phyloP scores from a whole-genome alignment of 2,797 vertebrate species.

The Schizothorax lantsangensis region DNA sequence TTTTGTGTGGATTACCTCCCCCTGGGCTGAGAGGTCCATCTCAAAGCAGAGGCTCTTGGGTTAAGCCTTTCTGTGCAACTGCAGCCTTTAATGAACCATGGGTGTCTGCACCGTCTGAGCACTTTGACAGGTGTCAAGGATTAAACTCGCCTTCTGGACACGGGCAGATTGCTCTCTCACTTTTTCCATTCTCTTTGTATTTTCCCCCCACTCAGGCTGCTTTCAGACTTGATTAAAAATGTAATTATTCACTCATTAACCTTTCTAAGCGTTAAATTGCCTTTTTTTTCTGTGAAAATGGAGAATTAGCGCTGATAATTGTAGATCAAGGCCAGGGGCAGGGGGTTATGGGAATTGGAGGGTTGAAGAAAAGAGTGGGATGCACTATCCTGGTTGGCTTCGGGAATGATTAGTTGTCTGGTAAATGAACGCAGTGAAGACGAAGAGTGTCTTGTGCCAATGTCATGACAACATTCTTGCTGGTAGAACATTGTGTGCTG shows the following conservation, averaged over 20 bases:
- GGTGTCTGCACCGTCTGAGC: slow-evolving; percentile 38
- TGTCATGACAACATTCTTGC: not conserved
- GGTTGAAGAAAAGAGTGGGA: not conserved
- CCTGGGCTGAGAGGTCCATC: slow-evolving; percentile 27
- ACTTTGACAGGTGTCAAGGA: slow-evolving; percentile 57
- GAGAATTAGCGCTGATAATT: slow-evolving; percentile 71
- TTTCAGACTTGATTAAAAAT: slow-evolving; percentile 72
- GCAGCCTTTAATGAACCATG: slow-evolving; percentile 48
- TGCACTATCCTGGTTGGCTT: not conserved
- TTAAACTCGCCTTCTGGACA: slow-evolving; percentile 58
- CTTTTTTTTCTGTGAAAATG: slow-evolving; percentile 64
- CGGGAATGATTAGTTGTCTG: slow-evolving; percentile 9
- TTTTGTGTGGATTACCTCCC: slow-evolving; percentile 37
- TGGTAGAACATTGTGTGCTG: not conserved
- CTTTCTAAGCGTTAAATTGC: slow-evolving; percentile 65
- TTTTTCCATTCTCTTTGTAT: slow-evolving; percentile 26
- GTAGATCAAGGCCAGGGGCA: slow-evolving; percentile 69
- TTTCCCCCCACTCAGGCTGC: slow-evolving; percentile 21
- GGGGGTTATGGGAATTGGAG: slow-evolving; percentile 26
- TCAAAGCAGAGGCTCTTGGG: slow-evolving; percentile 44
- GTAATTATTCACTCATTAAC: slow-evolving; percentile 72
- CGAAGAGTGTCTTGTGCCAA: not conserved
- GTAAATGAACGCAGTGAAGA: not conserved
- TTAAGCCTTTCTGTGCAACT: slow-evolving; percentile 60
- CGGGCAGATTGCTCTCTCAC: slow-evolving; percentile 4